Base-by-base conservation (phyloP, 2,113 vertebrate species). In the Polypterus senegalus region DNA sequence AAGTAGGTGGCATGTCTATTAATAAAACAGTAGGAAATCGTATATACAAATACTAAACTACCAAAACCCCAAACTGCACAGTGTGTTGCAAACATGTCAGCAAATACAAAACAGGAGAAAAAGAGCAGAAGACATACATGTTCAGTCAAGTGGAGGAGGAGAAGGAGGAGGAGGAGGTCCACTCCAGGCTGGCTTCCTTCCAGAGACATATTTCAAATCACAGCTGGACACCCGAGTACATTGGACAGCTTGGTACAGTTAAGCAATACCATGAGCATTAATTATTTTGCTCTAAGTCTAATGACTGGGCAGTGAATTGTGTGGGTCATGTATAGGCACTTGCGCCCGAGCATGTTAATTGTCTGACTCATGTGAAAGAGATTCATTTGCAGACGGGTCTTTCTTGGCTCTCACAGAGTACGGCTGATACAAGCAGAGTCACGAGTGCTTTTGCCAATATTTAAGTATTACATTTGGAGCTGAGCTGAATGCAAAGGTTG, bases 11-110 rank as follows among this genome's bases (percentile, higher is more conserved):
- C 27, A 27, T 27, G 27, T 27, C 27, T 27, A 27, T 27, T 27
- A 27, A 27, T 27, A 27, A 27, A 27, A 27, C 27, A 27, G 27
- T 27, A 27, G 27, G 27, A 27, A 27, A 27, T 27, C 1, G 27
- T 27, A 27, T 27, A 27, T 27, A 27, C 27, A 27, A 27, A 27
- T 27, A 27, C 27, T 27, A 27, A 27, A 27, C 27, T 27, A 27
- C 27, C 27, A 27, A 27, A 27, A 27, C 27, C 27, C 27, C 27
- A 27, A 27, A 27, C 27, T 27, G 27, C 27, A 27, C 27, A 27
- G 27, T 27, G 27, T 73, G 78, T 66, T 71, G 73, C 69, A 70
- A 71, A 73, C 67, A 60, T 57, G 67, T 9, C 60, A 64, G 27
- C 27, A 27, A 27, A 27, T 27, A 27, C 27, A 27, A 27, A 1